Conservation (phyloP, 2,113 vertebrate species). For the Hystrix brachyura region DNA sequence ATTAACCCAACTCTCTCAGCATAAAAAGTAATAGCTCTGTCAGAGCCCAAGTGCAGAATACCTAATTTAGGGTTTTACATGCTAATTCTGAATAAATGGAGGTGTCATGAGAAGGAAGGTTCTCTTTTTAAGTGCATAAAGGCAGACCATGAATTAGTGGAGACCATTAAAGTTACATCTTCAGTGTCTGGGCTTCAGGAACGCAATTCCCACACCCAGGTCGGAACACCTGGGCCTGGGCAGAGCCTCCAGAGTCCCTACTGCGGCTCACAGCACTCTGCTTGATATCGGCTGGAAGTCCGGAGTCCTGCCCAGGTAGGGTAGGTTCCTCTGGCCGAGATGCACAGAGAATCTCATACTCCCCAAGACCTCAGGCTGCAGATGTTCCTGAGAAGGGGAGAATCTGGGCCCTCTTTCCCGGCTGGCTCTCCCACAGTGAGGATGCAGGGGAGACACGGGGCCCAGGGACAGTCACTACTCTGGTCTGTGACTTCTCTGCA, state of each 20-base stretch:
- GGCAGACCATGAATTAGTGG: constrained; percentile 85
- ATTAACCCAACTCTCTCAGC: constrained; percentile 86
- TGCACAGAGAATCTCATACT: background rate
- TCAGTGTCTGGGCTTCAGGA: constrained; percentile 60
- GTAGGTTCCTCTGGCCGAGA: fast-evolving
- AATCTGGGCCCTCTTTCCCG: background rate
- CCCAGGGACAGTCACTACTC: too few relatives aligned
- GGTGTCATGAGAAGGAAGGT: constrained; percentile 84
- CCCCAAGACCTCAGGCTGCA: background rate
- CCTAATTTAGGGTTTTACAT: constrained; percentile 88
- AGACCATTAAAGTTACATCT: constrained; percentile 80
- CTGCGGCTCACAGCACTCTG: background rate
- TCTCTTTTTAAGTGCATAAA: constrained; percentile 83
- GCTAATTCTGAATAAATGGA: constrained; percentile 88
- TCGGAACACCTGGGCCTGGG: constrained; percentile 49
- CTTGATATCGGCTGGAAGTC: background rate
- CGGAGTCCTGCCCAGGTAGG: background rate
- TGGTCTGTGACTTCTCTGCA: background rate
- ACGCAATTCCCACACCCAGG: constrained; percentile 51
- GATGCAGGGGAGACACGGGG: too few relatives aligned
- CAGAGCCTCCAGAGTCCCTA: background rate
- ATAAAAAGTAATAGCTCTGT: constrained; percentile 87
- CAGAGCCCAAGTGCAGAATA: constrained; percentile 81
- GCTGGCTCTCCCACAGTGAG: background rate
- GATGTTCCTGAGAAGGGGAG: fast-evolving